Evolutionary conservation across 2,113 vertebrate genomes (phyloP).

Genomic region (Ploceus nigricollis): DNA sequence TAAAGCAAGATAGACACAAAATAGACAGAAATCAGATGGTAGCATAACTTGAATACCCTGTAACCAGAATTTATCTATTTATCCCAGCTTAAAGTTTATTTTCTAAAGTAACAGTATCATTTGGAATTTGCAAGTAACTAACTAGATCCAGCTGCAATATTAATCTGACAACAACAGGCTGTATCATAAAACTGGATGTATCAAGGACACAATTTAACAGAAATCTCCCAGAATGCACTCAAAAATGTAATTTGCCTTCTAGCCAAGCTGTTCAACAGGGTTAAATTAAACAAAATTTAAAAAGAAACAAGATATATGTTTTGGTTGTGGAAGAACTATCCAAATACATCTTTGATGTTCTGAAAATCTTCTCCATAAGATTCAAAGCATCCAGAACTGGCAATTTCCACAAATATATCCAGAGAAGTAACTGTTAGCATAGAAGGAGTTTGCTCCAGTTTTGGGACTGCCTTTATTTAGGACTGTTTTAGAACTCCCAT

Average conservation of each 20-base stretch:
- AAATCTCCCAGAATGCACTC: background rate
- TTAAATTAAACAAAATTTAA: background rate
- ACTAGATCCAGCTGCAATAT: background rate
- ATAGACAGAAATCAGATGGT: background rate
- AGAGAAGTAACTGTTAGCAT: background rate
- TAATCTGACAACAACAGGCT: background rate
- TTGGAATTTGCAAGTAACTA: background rate
- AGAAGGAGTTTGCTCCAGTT: background rate
- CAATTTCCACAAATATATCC: background rate
- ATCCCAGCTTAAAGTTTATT: background rate
- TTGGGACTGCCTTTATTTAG: background rate
- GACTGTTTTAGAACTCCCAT: background rate
- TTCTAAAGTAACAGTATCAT: background rate
- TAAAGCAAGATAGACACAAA: background rate
- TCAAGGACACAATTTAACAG: background rate
- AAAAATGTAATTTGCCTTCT: background rate
- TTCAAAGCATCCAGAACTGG: background rate
- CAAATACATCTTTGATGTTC: background rate
- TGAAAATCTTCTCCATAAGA: background rate
- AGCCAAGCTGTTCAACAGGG: background rate
- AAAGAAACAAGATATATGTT: background rate
- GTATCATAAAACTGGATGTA: background rate
- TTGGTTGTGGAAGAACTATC: background rate
- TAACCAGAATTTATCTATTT: background rate
- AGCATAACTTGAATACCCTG: background rate